Evolutionary conservation across 2,797 vertebrate species (phyloP), one percentile per base, ranked within the genome.

Genomic region (Acipenser ruthenus): DNA sequence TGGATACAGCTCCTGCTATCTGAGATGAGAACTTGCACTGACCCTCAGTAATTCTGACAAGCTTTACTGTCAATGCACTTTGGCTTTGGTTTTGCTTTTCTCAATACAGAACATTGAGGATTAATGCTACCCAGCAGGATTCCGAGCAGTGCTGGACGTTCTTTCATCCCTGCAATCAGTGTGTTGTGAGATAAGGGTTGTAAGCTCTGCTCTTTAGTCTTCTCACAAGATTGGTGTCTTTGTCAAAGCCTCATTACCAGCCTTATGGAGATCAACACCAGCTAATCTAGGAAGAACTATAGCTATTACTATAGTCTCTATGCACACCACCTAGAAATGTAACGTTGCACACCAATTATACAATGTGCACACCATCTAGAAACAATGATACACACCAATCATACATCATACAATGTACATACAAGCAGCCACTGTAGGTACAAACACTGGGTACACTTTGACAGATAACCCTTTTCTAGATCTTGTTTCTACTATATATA

Each of bases 221-320:
- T n/a, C 55, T 58, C 55, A 58, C 55, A 58, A 58, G 55, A 58
- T 13, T 58, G 55, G 12, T n/a, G 55, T 13, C 55, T 58, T 58
- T 58, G 55, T 58, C 55, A 58, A 58, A 58, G 55, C 55, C 12
- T 58, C 55, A 58, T 58, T 58, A 58, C 11, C 55, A 58, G 55
- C 55, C 10, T 7, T 58, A 13, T n/a, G 12, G 12, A 58, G 55
- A 58, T 58, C 55, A 58, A n/a, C 55, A 11, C 55, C 6, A 2
- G 55, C 12, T 58, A 58, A 58, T 58, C 55, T 58, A 10, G 7
- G 55, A 58, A 58, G 15, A 13, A 58, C 10, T n/a, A n/a, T n/a
- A 7, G 55, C 55, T 11, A 13, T 12, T 8, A 9, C 51, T 12
- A 53, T 53, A 53, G 8, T 53, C 51, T 53, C 12, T 8, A 9